A percentile compares a stretch with the other conserved stretches of the same genome.
Evolutionary conservation across 2,888 invertebrate genomes (phyloP).

Genomic region (Enchytraeus crypticus): DNA sequence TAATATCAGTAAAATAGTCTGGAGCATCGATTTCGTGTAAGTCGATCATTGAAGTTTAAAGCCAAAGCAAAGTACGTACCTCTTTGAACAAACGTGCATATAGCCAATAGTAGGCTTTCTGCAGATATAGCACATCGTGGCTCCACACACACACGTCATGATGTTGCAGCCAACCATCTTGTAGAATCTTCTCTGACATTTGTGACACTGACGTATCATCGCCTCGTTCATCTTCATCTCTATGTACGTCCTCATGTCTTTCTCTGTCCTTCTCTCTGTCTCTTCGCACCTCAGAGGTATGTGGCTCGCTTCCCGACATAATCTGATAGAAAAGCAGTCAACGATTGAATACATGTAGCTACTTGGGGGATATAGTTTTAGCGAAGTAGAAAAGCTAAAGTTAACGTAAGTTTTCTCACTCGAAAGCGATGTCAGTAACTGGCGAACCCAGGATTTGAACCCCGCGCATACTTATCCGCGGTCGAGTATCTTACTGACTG

Average conservation of each 20-base stretch:
- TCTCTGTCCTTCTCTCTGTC: constrained; percentile 40
- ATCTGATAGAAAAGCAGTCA: constrained; percentile 31
- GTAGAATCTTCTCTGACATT: constrained; percentile 37
- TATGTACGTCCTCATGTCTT: constrained; percentile 47
- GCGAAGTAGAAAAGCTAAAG: too few relatives aligned
- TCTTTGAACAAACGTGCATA: constrained; percentile 56
- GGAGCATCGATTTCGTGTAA: too few relatives aligned
- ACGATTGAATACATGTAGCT: too few relatives aligned
- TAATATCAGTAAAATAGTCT: too few relatives aligned
- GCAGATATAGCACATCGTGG: constrained; percentile 43
- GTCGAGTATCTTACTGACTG: too few relatives aligned
- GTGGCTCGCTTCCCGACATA: constrained; percentile 54
- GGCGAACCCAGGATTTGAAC: too few relatives aligned
- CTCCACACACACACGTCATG: constrained; percentile 45
- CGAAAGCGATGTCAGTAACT: too few relatives aligned
- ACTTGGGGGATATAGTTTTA: too few relatives aligned
- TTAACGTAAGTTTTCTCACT: too few relatives aligned
- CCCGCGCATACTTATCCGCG: too few relatives aligned
- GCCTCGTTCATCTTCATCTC: constrained; percentile 53
- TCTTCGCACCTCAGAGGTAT: constrained; percentile 49
- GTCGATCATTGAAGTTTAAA: too few relatives aligned
- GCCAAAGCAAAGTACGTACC: too few relatives aligned
- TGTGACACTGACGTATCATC: constrained; percentile 39
- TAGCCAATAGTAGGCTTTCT: constrained; percentile 51
- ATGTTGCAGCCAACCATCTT: constrained; percentile 44